A percentile compares a stretch with the other conserved stretches of the same genome.
Conservation (phyloP, 2,888 invertebrate species). For the Stenotaenia linearis region DNA sequence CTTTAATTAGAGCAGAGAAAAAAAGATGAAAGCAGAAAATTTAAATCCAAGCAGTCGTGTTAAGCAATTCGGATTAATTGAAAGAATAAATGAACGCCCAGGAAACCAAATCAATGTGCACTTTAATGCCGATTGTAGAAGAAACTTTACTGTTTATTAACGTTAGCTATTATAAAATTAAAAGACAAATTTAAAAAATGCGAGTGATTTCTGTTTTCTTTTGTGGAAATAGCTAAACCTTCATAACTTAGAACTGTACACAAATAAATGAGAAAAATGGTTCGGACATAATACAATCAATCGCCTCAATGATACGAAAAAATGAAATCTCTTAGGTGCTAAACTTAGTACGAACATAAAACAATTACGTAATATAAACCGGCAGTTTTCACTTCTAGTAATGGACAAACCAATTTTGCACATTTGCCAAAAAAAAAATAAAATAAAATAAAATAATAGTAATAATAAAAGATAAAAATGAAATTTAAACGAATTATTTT, state of each 20-base stretch:
- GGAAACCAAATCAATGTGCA: neutral
- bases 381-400: constrained; percentile 24
- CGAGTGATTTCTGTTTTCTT: neutral
- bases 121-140: neutral
- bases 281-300: constrained; percentile 1
- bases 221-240: constrained; percentile 18
- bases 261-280: constrained; percentile 8
- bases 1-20: neutral
- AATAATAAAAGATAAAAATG: too few species aligned
- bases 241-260: constrained; percentile 22
- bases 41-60: neutral
- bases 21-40: neutral
- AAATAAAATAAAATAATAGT: too few species aligned
- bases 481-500: too few species aligned
- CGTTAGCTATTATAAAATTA: constrained; percentile 24
- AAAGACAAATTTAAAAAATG: neutral
- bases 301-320: constrained; percentile 16
- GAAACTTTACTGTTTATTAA: neutral
- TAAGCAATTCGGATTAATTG: neutral
- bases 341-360: neutral
- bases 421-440: neutral
- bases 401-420: neutral
- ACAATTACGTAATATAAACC: neutral
- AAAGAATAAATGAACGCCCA: neutral
- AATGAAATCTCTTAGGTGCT: constrained; percentile 19